phyloP scores from a whole-genome alignment of 1,140 invertebrate species.

The Drosophila pseudoobscura region DNA sequence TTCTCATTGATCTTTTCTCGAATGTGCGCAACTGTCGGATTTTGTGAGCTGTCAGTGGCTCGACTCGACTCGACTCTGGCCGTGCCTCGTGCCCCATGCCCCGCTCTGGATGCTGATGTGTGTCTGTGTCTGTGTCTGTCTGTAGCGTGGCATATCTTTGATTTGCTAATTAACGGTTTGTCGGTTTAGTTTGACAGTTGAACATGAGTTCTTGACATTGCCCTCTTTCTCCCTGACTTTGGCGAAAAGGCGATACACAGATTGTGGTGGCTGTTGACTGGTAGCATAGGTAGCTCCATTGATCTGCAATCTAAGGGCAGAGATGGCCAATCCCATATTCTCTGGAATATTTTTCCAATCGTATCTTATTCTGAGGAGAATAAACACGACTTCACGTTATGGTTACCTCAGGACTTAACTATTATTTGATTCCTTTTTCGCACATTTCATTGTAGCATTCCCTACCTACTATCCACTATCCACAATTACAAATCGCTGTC shows the following conservation, averaged over 20 bases:
- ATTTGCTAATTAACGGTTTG: conserved; percentile 82
- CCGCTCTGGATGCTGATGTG: conserved; percentile 5
- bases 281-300: too few relatives aligned
- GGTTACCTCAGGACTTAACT: too few relatives aligned
- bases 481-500: conserved; percentile 30
- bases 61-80: conserved; percentile 6
- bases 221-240: conserved; percentile 11
- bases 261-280: too few relatives aligned
- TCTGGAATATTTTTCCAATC: too few relatives aligned
- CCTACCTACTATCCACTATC: too few relatives aligned
- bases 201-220: conserved; percentile 80
- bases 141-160: conserved; percentile 77
- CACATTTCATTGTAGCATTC: not conserved
- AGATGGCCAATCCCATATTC: too few relatives aligned
- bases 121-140: conserved; percentile 12
- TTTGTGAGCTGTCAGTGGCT: conserved; percentile 71
- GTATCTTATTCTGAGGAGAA: too few relatives aligned
- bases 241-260: conserved; percentile 4
- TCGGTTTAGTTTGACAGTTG: conserved; percentile 79
- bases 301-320: too few relatives aligned
- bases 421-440: too few relatives aligned
- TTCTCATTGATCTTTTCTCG: conserved; percentile 82
- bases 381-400: too few relatives aligned
- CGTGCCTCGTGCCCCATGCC: not conserved
- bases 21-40: conserved; percentile 80